Evolutionary conservation across 2,113 vertebrate species (phyloP), one percentile per base, ranked within the genome.

Genomic region (Pipa parva): DNA sequence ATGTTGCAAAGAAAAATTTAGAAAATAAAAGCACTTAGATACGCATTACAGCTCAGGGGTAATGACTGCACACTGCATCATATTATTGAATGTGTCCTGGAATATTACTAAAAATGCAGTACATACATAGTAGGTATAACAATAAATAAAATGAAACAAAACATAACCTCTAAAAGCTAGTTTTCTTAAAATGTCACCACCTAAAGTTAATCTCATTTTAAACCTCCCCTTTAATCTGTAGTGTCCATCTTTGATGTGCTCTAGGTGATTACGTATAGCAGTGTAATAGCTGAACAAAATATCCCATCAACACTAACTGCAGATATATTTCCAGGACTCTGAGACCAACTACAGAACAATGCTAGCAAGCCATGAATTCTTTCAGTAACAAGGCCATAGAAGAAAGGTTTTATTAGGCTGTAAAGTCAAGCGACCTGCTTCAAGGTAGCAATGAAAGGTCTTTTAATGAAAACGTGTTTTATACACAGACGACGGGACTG

Each of bases 381-480:
- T 45, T 70, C 57, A 24, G 48, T 55, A 70, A 70, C 66, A 70
- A 70, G 66, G 66, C 66, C 58, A 21, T 13, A 13, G 2, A 27
- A 61, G 58, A 70, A 54, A 70, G 58, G 66, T 70, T 70, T n/a
- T 70, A 70, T 45, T 45, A 27, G 56, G 56, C 65, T 39, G 52
- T 68, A 68, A 70, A 70, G 58, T 42, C 66, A 70, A 70, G 57
- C 57, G 66, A 61, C 66, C 66, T 70, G 66, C 66, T 61, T 54
- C 66, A 45, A 54, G 64, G 56, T 59, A 68, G 57, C 66, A 37
- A 60, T 70, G 66, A 70, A 70, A 70, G 66, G 58, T 49, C 65
- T 48, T 70, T 70, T 54, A 70, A 70, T 70, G 66, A 70, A 70
- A 70, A 61, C 61, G 66, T 70, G 66, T 61, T 70, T 70, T 70